Conservation (phyloP, 2,797 vertebrate species). For the Microhierax caerulescens region DNA sequence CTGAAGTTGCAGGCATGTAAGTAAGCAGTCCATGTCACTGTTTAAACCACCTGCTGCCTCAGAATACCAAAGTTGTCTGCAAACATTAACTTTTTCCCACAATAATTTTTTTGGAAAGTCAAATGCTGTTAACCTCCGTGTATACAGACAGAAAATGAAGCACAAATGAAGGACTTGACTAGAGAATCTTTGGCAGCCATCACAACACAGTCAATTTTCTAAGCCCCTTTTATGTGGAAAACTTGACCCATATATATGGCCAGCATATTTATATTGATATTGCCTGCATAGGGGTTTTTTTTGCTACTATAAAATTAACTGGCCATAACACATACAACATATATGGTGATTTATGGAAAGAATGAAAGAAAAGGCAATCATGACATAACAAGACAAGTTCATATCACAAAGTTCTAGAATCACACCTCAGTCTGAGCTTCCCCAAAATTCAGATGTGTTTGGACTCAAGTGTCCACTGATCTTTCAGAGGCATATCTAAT, state of each 20-base stretch:
- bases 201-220: not conserved
- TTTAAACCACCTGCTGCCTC: not conserved
- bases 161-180: not conserved
- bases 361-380: not conserved
- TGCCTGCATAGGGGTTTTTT: not conserved
- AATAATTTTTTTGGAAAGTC: too few relatives aligned
- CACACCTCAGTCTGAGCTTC: not conserved
- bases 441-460: not conserved
- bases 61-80: not conserved
- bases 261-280: not conserved
- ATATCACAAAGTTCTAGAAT: not conserved
- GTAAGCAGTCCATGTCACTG: not conserved
- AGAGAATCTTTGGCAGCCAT: not conserved
- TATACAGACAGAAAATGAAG: not conserved
- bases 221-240: not conserved
- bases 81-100: not conserved
- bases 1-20: not conserved
- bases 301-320: not conserved
- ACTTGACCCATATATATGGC: not conserved
- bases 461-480: not conserved
- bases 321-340: accelerated
- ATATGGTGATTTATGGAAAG: not conserved
- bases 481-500: not conserved
- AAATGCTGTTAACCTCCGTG: not conserved
- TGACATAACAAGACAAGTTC: not conserved